phyloP scores from a whole-genome alignment of 2,113 vertebrate species.

The Phycodurus eques region DNA sequence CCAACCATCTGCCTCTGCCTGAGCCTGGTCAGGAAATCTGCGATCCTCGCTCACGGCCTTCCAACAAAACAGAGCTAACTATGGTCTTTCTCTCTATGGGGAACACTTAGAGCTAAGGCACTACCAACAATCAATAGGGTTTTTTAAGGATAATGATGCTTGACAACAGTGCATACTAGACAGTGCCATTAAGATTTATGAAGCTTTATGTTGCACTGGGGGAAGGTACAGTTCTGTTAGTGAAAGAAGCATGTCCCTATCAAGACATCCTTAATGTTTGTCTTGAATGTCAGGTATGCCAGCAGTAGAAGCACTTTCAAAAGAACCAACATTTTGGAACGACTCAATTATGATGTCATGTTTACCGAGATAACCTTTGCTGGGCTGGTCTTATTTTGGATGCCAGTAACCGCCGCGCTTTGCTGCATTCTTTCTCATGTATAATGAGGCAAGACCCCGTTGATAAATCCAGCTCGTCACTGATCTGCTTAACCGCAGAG shows the following conservation, averaged over 20 bases:
- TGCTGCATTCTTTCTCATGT: conserved; percentile 12
- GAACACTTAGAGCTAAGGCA: conserved; percentile 26
- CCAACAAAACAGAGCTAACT: conserved; percentile 26
- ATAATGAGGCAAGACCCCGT: conserved; percentile 3
- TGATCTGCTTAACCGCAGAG: conserved; percentile 29
- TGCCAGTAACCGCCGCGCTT: conserved; percentile 16
- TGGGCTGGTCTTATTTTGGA: conserved; percentile 1
- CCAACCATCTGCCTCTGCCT: not conserved
- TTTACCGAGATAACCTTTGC: conserved; percentile 18
- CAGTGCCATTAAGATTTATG: not conserved
- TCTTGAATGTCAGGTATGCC: not conserved
- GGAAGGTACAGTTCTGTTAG: not conserved
- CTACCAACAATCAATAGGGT: not conserved
- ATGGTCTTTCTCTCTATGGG: conserved; percentile 24
- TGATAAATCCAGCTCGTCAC: conserved; percentile 38
- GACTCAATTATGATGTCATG: conserved; percentile 3
- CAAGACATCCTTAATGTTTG: not conserved
- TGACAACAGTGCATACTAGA: conserved; percentile 7
- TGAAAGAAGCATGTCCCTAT: not conserved
- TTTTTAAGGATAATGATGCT: conserved; percentile 10
- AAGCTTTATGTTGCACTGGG: conserved; percentile 7
- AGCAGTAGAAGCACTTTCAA: not conserved
- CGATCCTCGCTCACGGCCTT: conserved; percentile 40
- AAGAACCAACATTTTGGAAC: conserved; percentile 4
- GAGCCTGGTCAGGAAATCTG: conserved; percentile 18